Evolutionary conservation across 2,797 vertebrate genomes (phyloP).

Genomic region (Bradypus variegatus): DNA sequence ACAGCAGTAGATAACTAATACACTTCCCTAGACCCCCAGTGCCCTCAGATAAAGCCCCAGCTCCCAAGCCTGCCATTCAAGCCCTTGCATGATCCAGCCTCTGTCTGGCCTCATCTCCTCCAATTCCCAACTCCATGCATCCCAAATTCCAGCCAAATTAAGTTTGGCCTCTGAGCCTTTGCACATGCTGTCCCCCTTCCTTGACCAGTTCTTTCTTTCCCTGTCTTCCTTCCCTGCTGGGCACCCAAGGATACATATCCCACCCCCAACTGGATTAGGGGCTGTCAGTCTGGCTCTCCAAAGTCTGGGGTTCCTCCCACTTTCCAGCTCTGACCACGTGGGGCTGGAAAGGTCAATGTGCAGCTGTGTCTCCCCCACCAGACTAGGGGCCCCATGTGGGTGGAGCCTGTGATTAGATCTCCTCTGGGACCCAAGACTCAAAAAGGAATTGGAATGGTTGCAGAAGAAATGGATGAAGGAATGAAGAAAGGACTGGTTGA

Average conservation of each 20-base stretch:
- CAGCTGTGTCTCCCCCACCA: background rate
- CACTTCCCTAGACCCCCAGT: background rate
- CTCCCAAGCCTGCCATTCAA: background rate
- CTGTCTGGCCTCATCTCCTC: background rate
- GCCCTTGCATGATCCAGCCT: background rate
- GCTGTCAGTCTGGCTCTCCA: background rate
- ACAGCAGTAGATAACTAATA: background rate
- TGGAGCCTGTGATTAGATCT: background rate
- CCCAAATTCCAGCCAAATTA: background rate
- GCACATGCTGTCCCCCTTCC: background rate
- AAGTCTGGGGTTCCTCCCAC: background rate
- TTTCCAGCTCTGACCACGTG: background rate
- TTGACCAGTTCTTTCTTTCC: background rate
- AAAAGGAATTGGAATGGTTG: background rate
- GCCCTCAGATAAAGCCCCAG: background rate
- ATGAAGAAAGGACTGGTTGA: background rate
- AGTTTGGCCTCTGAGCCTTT: background rate
- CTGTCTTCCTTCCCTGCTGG: background rate
- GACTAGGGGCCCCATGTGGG: background rate
- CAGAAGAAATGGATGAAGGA: background rate
- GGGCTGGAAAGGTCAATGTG: background rate
- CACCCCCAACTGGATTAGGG: background rate
- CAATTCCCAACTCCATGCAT: background rate
- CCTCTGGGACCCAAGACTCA: background rate
- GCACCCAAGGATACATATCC: background rate